Percentiles rank a stretch among this genome's conserved stretches.
These are phyloP conservation scores for Bombyx huttoni DNA, from an alignment of 2,888 invertebrate genomes.

Conservation along the genomic window DNA sequence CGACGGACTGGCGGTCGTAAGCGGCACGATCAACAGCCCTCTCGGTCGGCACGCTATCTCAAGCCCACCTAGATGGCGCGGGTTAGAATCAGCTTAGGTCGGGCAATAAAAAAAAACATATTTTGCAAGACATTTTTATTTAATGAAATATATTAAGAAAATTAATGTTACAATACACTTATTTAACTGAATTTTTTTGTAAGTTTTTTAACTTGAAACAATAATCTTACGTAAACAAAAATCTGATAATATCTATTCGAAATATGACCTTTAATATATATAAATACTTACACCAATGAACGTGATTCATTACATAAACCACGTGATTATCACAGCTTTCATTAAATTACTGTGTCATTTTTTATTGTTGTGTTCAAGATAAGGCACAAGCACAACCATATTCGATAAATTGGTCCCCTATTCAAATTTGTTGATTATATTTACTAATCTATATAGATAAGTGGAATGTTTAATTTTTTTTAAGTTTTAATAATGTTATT, in stretches of 20 bases:
- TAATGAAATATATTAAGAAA: no score
- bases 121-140: no score
- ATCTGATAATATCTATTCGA: slow-evolving; percentile 12
- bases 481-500: no score
- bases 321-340: slow-evolving; percentile 25
- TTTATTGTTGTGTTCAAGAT: slow-evolving; percentile 3
- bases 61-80: no score
- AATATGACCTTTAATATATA: slow-evolving; percentile 34
- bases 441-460: background rate
- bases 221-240: background rate
- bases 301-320: slow-evolving; percentile 8
- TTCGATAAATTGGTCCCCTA: slow-evolving; percentile 1
- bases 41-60: no score
- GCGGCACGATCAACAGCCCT: no score
- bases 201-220: background rate
- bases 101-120: no score
- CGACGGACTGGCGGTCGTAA: no score
- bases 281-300: slow-evolving; percentile 21
- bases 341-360: slow-evolving; percentile 1
- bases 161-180: no score
- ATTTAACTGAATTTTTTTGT: no score
- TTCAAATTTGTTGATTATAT: background rate
- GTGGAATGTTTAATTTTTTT: background rate
- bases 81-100: no score
- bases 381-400: slow-evolving; percentile 25